Percentiles rank a stretch among this genome's conserved stretches.
Conservation (phyloP, 2,113 vertebrate genomes). For the Caracal caracal region DNA sequence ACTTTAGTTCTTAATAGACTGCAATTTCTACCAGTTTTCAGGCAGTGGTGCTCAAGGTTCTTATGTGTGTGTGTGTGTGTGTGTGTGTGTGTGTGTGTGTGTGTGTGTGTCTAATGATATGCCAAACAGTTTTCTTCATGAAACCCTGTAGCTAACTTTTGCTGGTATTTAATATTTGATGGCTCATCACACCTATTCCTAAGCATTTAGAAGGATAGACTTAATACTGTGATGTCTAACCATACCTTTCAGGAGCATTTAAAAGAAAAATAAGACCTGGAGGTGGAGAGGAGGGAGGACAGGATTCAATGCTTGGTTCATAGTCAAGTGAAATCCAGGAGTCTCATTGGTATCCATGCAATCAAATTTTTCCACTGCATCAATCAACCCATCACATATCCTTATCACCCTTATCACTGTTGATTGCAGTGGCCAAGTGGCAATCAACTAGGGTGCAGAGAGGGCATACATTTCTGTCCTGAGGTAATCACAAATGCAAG, state of each 20-base stretch:
- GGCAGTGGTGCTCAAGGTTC: neutral
- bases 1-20: neutral
- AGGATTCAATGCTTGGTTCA: neutral
- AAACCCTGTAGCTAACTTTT: neutral
- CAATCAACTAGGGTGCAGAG: neutral
- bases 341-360: neutral
- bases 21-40: neutral
- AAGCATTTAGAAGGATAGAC: neutral
- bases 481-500: neutral
- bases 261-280: conserved; percentile 15
- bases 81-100: too few species aligned
- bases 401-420: neutral
- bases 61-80: too few species aligned
- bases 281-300: accelerated
- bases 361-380: neutral
- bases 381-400: neutral
- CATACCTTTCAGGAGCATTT: neutral
- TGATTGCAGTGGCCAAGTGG: neutral
- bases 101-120: neutral
- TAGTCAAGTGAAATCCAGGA: neutral
- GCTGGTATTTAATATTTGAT: neutral
- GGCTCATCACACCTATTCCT: neutral
- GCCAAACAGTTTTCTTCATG: neutral
- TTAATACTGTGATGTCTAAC: neutral
- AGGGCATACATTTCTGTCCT: neutral